These are phyloP conservation scores for Galeopterus variegatus DNA, from an alignment of 2,113 vertebrate species.

Conservation along the genomic window DNA sequence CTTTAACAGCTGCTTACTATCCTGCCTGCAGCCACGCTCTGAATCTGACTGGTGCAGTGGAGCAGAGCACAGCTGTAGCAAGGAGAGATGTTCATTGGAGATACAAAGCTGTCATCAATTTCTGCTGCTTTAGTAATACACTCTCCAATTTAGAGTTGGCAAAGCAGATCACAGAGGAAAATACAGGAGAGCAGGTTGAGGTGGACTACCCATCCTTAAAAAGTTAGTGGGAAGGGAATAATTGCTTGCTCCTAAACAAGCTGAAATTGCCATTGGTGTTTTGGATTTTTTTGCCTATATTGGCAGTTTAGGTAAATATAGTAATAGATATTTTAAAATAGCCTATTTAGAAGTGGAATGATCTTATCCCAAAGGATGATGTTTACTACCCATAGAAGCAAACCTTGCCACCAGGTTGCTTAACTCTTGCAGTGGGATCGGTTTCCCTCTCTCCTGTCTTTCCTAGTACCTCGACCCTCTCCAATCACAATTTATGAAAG, in stretches of 20 bases:
- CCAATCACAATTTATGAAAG: neutral
- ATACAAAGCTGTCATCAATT: constrained; percentile 14
- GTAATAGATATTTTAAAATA: neutral
- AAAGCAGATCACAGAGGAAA: constrained; percentile 29
- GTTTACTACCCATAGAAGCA: neutral
- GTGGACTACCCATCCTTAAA: neutral
- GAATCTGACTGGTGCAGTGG: neutral
- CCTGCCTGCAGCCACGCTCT: neutral
- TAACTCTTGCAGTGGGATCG: neutral
- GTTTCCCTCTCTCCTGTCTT: neutral
- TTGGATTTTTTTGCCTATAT: neutral
- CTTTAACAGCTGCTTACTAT: neutral
- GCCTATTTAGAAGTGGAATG: neutral
- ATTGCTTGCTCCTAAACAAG: neutral
- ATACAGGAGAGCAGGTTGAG: neutral
- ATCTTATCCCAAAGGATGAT: neutral
- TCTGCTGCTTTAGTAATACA: neutral
- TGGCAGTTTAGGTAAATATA: neutral
- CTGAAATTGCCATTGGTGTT: neutral
- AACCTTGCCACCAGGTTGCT: neutral
- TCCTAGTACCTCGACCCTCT: neutral
- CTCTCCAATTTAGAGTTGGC: neutral
- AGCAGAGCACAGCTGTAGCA: neutral
- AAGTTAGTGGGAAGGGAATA: neutral
- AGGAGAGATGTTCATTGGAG: constrained; percentile 1